These are phyloP conservation scores for Myzus persicae DNA, from an alignment of 1,140 invertebrate species.

Conservation along the genomic window DNA sequence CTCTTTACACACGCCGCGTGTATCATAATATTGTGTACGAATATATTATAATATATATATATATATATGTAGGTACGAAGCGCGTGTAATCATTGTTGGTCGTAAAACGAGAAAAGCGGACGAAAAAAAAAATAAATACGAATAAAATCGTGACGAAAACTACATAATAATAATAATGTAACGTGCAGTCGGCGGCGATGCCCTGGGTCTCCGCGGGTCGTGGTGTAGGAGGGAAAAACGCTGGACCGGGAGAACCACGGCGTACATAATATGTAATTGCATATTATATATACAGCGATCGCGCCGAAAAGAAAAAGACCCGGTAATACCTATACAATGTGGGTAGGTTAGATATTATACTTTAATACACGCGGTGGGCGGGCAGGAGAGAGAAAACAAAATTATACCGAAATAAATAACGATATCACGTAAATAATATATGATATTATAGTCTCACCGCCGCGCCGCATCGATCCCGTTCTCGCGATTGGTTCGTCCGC, in stretches of 20 bases:
- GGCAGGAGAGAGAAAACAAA: neutral
- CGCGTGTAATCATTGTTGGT: slow-evolving; percentile 29
- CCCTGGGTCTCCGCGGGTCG: neutral
- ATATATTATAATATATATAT: neutral
- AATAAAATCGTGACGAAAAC: slow-evolving; percentile 40
- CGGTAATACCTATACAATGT: slow-evolving; percentile 1
- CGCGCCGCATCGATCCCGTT: slow-evolving; percentile 23
- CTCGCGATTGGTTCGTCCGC: slow-evolving; percentile 55
- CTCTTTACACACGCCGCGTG: neutral
- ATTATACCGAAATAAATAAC: slow-evolving; percentile 34
- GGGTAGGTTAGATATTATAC: neutral
- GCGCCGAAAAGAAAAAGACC: neutral
- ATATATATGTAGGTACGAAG: neutral
- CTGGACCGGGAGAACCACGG: neutral
- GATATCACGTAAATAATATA: slow-evolving; percentile 32
- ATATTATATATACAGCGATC: neutral
- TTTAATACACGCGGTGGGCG: neutral
- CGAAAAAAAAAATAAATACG: neutral
- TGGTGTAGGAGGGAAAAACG: neutral
- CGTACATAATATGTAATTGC: neutral
- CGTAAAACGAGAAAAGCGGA: slow-evolving; percentile 37
- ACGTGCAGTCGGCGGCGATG: neutral
- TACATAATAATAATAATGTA: neutral
- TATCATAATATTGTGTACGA: neutral
- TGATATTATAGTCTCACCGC: neutral